Evolutionary conservation across 2,113 vertebrate genomes (phyloP).

Genomic region (Micromys minutus): DNA sequence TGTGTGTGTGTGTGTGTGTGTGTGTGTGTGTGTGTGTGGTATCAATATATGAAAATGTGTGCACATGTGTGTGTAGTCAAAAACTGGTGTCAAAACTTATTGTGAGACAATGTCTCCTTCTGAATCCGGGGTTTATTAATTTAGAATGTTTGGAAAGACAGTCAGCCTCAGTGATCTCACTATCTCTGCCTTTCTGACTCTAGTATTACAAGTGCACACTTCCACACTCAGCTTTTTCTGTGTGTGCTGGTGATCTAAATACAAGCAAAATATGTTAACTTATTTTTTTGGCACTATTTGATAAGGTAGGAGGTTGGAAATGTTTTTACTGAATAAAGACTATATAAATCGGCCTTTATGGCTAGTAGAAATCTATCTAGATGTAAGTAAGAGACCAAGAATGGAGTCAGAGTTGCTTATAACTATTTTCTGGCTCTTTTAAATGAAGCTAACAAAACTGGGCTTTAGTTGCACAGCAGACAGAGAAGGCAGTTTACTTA

Average conservation of each 20-base stretch:
- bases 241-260: too few species aligned
- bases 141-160: neutral
- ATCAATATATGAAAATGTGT: neutral
- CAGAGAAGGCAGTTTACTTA: neutral
- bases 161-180: neutral
- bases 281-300: neutral
- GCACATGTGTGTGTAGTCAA: neutral
- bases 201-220: neutral
- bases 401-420: slow-evolving; percentile 36
- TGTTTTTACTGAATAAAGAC: slow-evolving; percentile 39
- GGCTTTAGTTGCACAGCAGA: neutral
- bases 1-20: neutral
- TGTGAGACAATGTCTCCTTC: neutral
- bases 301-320: slow-evolving; percentile 37
- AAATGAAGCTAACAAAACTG: slow-evolving; percentile 26
- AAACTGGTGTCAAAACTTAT: neutral
- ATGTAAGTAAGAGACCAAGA: slow-evolving; percentile 34
- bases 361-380: neutral
- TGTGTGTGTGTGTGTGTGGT: neutral
- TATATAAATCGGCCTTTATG: neutral
- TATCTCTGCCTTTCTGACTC: neutral
- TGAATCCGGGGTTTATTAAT: neutral
- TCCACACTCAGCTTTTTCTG: too few species aligned
- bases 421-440: slow-evolving; percentile 52
- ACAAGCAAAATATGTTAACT: neutral